phyloP scores from a whole-genome alignment of 1,140 invertebrate genomes.

The Drosophila navojoa region DNA sequence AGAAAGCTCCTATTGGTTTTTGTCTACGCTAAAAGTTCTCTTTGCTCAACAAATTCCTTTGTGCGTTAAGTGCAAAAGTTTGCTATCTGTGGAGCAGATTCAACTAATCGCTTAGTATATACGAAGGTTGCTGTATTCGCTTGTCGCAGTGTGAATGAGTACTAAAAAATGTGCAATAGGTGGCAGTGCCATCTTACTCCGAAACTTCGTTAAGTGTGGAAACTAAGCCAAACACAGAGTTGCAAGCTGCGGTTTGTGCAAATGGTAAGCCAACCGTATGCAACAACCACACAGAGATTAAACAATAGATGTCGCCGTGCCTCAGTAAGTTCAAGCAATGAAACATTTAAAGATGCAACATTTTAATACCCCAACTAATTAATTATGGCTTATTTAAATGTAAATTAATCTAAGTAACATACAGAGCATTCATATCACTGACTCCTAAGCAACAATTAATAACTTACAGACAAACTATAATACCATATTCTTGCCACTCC shows the following conservation, averaged over 20 bases:
- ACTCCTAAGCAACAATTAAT: conserved; percentile 1
- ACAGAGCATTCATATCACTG: conserved; percentile 30
- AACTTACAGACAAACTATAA: conserved; percentile 30
- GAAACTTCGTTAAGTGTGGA: too few species aligned
- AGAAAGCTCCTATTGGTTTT: background rate
- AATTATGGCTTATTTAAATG: conserved; percentile 1
- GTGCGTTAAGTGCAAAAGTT: background rate
- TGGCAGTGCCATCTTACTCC: too few species aligned
- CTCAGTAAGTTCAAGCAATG: background rate
- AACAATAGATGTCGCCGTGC: background rate
- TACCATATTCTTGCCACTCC: conserved; percentile 58
- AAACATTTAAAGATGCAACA: background rate
- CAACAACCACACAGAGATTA: background rate
- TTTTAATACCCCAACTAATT: conserved; percentile 8
- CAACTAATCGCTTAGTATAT: background rate
- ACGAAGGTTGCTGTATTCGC: background rate
- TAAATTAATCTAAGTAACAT: conserved; percentile 3
- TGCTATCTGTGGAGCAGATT: background rate
- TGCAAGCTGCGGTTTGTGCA: background rate
- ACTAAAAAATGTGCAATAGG: too few species aligned
- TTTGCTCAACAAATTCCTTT: background rate
- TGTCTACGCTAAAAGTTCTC: too few species aligned
- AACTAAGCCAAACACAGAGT: too few species aligned
- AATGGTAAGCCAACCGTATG: background rate
- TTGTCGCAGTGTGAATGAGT: too few species aligned